These are phyloP conservation scores for Luffia ferchaultella DNA, from an alignment of 2,888 invertebrate species.

Conservation along the genomic window DNA sequence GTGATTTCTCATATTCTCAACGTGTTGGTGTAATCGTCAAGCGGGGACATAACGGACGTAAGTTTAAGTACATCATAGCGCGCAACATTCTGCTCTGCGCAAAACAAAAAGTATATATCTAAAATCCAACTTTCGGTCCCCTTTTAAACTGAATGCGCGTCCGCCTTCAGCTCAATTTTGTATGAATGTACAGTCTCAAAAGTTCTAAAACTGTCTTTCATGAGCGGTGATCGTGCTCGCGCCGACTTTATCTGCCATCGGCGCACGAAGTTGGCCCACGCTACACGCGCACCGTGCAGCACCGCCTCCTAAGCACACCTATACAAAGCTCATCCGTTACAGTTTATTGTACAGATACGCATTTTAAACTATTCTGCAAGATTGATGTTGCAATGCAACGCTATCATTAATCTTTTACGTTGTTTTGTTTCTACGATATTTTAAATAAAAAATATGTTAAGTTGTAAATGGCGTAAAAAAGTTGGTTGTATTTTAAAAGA, in stretches of 20 bases:
- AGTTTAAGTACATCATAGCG: too few relatives aligned
- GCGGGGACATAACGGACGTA: too few relatives aligned
- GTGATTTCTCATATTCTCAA: too few relatives aligned
- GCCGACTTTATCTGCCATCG: constrained; percentile 47
- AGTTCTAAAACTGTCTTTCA: constrained; percentile 24
- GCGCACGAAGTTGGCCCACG: constrained; percentile 35
- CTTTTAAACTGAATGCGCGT: too few relatives aligned
- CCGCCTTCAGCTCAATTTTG: background rate
- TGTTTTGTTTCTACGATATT: background rate
- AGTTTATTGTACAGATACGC: constrained; percentile 17
- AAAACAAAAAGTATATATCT: too few relatives aligned
- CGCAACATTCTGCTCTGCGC: too few relatives aligned
- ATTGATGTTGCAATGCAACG: background rate
- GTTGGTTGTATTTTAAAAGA: too few relatives aligned
- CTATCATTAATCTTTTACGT: background rate
- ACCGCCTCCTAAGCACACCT: constrained; percentile 6
- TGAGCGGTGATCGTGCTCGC: constrained; percentile 41
- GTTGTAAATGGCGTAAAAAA: too few relatives aligned
- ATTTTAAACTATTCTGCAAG: background rate
- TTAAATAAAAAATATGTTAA: background rate
- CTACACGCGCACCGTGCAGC: constrained; percentile 20
- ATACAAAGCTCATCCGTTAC: constrained; percentile 25
- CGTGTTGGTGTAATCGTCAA: too few relatives aligned
- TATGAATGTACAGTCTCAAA: background rate
- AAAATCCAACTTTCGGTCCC: too few relatives aligned